Base-by-base conservation (phyloP, 1,140 invertebrate species). In the Scaptomyza hsui region DNA sequence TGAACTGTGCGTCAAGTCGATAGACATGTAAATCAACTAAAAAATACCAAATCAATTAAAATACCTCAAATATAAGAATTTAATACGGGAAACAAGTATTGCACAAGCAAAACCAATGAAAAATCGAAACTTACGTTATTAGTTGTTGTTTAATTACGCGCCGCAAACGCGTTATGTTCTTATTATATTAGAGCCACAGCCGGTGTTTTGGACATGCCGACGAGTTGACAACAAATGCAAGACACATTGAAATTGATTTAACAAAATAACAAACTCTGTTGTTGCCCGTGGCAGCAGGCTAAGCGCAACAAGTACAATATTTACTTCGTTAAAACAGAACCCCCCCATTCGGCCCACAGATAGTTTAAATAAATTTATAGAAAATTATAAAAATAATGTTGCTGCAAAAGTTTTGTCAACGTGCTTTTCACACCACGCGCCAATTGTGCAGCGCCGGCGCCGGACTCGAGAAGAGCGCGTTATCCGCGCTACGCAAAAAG, bases 401-500 rank as follows among this genome's bases (percentile, higher is more conserved):
- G 42, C 53, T 82, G 2, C 74, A 78, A 62, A 90, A 76, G 62
- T 65, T 88, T 15, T 73, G 57, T 19, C 29, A 10, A 13, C 75
- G 78, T 4, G 42, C 72, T 6, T 16, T 94, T 3, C 92, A 93
- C 72, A 90, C 89, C 18, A 91, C 91, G 45, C 90, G 91, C 29
- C 62, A 86, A 1, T 85, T 90, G 89, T 79, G 93, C 78, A 49
- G 32, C 19, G 44, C 26, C 12, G 56, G 56, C 12, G 13, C 72
- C 0, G 72, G 73, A 81, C 91, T 90, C 45, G 90, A 94, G 49
- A 95, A 95, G 72, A 94, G 94, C 7, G 88, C 94, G 2, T 92
- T 99, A 15, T 95, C 96, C 13, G 95, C 96, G 83, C 92, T 99
- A 15, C 92, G 98, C 29, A 99, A 98, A 91, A 97, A 96, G 89